Evolutionary conservation across 2,888 invertebrate species (phyloP).

Genomic region (Cotesia congregata): DNA sequence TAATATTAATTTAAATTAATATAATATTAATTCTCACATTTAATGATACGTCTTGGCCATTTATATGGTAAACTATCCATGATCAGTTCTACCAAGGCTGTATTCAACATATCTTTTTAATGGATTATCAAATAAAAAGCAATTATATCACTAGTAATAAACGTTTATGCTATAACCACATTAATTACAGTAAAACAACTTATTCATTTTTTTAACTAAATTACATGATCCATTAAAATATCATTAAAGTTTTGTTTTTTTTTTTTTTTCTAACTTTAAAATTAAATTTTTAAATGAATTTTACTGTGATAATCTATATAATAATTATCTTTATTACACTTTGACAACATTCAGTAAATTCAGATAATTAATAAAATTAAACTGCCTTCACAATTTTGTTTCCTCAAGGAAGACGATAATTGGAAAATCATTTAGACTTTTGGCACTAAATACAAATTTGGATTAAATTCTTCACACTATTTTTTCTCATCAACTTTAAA

Average conservation of each 20-base stretch:
- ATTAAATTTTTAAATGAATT: too few relatives aligned
- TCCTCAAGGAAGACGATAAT: neutral
- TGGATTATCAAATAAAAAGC: neutral
- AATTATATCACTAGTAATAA: too few relatives aligned
- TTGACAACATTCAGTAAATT: neutral
- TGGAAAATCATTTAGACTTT: neutral
- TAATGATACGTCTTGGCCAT: neutral
- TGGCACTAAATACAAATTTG: neutral
- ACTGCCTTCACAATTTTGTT: neutral
- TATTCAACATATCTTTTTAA: neutral
- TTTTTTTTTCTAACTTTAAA: too few relatives aligned
- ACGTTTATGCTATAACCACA: too few relatives aligned
- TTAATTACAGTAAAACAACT: too few relatives aligned
- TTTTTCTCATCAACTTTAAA: neutral
- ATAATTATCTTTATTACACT: too few relatives aligned
- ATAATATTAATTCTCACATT: neutral
- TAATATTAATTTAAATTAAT: neutral
- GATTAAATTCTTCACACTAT: neutral
- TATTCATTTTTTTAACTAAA: too few relatives aligned
- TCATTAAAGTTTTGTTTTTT: too few relatives aligned
- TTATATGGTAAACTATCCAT: slow-evolving; percentile 23
- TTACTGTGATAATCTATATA: too few relatives aligned
- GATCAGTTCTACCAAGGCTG: slow-evolving; percentile 22
- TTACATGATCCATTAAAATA: too few relatives aligned
- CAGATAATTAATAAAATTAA: neutral